Base-by-base conservation (phyloP, 2,797 vertebrate species). In the Gouania willdenowi region DNA sequence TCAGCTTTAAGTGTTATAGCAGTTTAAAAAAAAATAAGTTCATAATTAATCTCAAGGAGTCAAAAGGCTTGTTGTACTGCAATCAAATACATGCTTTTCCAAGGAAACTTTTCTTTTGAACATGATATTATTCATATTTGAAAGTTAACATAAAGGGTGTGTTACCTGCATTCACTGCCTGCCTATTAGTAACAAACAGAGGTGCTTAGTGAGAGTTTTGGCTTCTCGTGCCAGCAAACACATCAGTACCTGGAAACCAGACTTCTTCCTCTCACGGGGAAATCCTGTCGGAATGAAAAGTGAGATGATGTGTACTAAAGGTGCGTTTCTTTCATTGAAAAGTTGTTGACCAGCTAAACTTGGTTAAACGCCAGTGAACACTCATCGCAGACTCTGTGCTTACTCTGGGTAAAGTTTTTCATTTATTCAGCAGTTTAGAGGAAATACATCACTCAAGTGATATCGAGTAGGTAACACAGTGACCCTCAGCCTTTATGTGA, bases 211-310 rank as follows among this genome's bases (percentile, higher is more conserved):
- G 49, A 77, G 52, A 20, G 39, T 47, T 66, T 61, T 20, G 11
- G 51, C 54, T 40, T 13, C 43, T 58, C 66, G 57, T 78, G 77
- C 72, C 77, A 79, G 74, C 28, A 37, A 71, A 34, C 28, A 58
- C 64, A 77, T 69, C 72, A 76, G 53, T 50, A 54, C 27, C 66
- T 68, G 47, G 63, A 77, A 67, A 54, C 48, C 44, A 51, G 25
- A 55, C 46, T 38, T 45, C 49, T 41, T 43, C 59, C 45, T 45
- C 24, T 51, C 5, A n/a, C 44, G 46, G 19, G n/a, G n/a, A 56
- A 33, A 38, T 19, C 55, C 26, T 26, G 6, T 32, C 55, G 67
- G 42, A 49, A 60, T 38, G 41, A 25, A 34, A 43, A 31, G 27
- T 16, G 10, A 37, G 45, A 40, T 27, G 35, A 22, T 31, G 8